phyloP scores from a whole-genome alignment of 2,888 invertebrate species.

The Drepana falcataria region DNA sequence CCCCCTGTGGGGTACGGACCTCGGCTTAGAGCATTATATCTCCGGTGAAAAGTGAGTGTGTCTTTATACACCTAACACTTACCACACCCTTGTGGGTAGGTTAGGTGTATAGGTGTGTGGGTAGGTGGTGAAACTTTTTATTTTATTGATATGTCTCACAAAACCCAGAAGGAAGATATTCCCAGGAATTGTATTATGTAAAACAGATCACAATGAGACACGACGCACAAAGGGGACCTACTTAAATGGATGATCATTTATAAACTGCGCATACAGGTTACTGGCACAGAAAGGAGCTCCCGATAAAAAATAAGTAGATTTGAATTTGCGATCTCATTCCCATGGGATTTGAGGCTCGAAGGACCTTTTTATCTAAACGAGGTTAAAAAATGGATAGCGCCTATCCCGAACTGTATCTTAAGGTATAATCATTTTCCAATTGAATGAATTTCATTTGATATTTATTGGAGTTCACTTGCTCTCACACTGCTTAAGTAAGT shows the following conservation, averaged over 20 bases:
- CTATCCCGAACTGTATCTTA: constrained; percentile 8
- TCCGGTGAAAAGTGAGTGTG: no score
- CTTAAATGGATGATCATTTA: constrained; percentile 3
- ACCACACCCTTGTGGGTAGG: no score
- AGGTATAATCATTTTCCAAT: constrained; percentile 28
- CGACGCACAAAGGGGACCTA: not conserved
- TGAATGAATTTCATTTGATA: constrained; percentile 17
- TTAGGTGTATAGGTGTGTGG: no score
- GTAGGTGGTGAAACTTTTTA: no score
- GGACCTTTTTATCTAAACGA: constrained; percentile 28
- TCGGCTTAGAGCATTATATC: no score
- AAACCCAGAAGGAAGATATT: no score
- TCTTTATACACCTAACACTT: no score
- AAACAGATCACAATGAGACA: not conserved
- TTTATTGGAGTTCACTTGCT: not conserved
- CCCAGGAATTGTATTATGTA: not conserved
- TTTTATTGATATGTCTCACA: no score
- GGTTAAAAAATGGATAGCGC: constrained; percentile 25
- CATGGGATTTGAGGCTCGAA: constrained; percentile 28
- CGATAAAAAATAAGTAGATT: constrained; percentile 2
- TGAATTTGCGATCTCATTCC: constrained; percentile 18
- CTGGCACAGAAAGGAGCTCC: not conserved
- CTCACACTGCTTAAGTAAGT: not conserved
- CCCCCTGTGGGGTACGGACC: no score
- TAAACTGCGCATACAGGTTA: constrained; percentile 2